Percentiles rank a stretch among this genome's conserved stretches.
phyloP scores from a whole-genome alignment of 2,797 vertebrate genomes.

The Squalus acanthias region DNA sequence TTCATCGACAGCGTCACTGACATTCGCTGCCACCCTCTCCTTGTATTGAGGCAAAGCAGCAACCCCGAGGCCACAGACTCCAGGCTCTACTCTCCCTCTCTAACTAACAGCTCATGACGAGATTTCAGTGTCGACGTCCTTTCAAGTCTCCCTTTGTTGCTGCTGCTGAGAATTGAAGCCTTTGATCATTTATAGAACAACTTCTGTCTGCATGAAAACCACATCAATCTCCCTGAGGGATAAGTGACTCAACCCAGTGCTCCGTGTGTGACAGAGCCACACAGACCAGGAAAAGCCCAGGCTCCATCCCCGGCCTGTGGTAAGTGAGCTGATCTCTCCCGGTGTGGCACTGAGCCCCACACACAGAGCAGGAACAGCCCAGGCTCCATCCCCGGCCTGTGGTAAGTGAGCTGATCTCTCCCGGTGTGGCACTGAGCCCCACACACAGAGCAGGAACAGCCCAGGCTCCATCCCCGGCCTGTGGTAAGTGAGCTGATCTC shows the following conservation, averaged over 20 bases:
- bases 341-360: too few species aligned
- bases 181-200: slow-evolving; percentile 7
- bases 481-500: too few species aligned
- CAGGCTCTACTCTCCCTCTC: background rate
- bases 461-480: too few species aligned
- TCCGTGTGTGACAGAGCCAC: background rate
- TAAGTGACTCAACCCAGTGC: background rate
- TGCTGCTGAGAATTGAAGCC: background rate
- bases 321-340: too few species aligned
- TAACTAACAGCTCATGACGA: background rate
- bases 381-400: background rate
- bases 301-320: too few species aligned
- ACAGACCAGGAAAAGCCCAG: background rate
- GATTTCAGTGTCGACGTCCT: background rate
- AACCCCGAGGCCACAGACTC: background rate
- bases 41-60: background rate
- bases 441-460: background rate
- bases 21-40: background rate
- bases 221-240: background rate
- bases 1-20: background rate
- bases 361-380: background rate
- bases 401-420: background rate
- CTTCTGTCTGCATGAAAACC: background rate
- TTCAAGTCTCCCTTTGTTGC: background rate
- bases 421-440: background rate